These are phyloP conservation scores for Nanorana parkeri DNA, from an alignment of 2,113 vertebrate species.

Conservation along the genomic window DNA sequence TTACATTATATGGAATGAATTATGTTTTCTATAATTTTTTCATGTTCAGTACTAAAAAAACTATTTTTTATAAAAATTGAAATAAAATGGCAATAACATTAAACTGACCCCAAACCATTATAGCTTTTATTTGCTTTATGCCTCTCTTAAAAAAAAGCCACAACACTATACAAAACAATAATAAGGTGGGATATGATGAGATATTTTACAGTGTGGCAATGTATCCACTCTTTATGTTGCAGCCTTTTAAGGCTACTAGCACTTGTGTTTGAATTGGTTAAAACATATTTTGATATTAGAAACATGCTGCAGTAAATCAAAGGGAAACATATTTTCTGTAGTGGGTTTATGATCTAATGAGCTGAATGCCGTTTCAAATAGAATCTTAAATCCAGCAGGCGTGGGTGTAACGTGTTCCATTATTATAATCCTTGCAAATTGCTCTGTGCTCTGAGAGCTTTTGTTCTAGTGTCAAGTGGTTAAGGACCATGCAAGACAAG, in stretches of 20 bases:
- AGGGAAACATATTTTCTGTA: constrained; percentile 53
- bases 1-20: too few species aligned
- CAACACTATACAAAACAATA: too few species aligned
- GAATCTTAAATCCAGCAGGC: constrained; percentile 67
- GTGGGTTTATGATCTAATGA: constrained; percentile 57
- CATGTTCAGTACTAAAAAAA: too few species aligned
- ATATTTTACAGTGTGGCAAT: too few species aligned
- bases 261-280: not conserved
- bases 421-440: constrained; percentile 71
- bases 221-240: not conserved
- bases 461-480: constrained; percentile 74
- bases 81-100: too few species aligned
- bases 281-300: constrained; percentile 22
- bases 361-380: constrained; percentile 62
- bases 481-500: constrained; percentile 68
- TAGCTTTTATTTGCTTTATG: too few species aligned
- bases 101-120: too few species aligned
- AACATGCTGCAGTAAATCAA: constrained; percentile 6
- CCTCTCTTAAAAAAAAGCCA: too few species aligned
- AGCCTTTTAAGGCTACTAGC: not conserved
- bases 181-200: too few species aligned
- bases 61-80: too few species aligned
- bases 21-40: too few species aligned
- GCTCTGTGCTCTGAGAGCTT: constrained; percentile 75
- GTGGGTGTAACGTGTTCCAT: constrained; percentile 67